phyloP scores from a whole-genome alignment of 2,113 vertebrate genomes.

The Apodemus sylvaticus region DNA sequence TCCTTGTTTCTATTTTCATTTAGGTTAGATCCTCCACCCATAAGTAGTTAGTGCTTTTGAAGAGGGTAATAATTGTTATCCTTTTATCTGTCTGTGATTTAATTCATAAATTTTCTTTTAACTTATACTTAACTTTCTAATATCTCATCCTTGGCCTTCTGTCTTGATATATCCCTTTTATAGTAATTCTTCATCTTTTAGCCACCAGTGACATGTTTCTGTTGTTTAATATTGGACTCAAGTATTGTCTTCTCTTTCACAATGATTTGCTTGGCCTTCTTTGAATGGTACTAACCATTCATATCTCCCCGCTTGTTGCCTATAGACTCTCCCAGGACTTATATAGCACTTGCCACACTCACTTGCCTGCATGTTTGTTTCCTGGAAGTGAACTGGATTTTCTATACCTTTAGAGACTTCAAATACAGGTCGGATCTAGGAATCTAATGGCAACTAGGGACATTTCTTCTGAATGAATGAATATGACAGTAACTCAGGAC shows the following conservation, averaged over 20 bases:
- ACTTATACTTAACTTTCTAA: not conserved
- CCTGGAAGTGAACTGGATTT: not conserved
- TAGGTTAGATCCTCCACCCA: not conserved
- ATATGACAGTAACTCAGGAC: not conserved
- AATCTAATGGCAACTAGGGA: not conserved
- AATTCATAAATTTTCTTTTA: conserved; percentile 13
- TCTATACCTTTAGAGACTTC: not conserved
- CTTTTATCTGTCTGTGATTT: not conserved
- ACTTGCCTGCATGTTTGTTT: not conserved
- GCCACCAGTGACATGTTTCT: not conserved
- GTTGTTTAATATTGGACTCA: not conserved
- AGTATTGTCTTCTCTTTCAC: not conserved
- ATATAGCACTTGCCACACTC: not conserved
- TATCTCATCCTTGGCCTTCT: too few species aligned
- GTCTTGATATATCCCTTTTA: not conserved
- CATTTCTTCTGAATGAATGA: conserved; percentile 15
- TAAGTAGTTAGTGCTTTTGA: not conserved
- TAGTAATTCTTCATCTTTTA: not conserved
- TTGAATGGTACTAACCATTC: not conserved
- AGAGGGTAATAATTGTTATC: not conserved
- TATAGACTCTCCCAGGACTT: not conserved
- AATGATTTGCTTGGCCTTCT: not conserved
- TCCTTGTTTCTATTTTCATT: not conserved
- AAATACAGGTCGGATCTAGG: not conserved
- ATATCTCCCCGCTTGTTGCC: not conserved